Evolutionary conservation across 1,140 invertebrate species (phyloP), one percentile per base, ranked within the genome.

Genomic region (Araneus ventricosus): DNA sequence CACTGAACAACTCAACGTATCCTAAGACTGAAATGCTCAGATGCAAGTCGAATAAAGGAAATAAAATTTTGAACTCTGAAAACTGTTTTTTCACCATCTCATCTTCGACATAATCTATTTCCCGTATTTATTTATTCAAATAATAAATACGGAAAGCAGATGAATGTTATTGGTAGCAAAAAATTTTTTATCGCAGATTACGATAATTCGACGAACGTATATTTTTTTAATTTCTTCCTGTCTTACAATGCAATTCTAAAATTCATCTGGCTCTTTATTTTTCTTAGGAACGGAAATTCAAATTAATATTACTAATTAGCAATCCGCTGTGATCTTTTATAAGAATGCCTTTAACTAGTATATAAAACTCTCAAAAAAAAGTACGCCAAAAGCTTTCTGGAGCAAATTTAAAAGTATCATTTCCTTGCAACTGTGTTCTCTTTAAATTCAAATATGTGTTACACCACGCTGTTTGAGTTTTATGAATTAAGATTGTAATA

Each of bases 231-330:
- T 14, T 14, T 0, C 0, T 30, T 34, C 14, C 70, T n/a, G n/a
- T n/a, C n/a, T 27, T 63, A 20, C 59, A n/a, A 20, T 4, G 27
- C 14, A 37, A 79, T 37, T 27, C 20, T 79, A 17, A 37, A 79
- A 27, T 20, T 63, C 59, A 3, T 4, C 24, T 8, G 20, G n/a
- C n/a, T 45, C 34, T 34, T 79, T 20, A 17, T 70, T 79, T 79
- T 79, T 34, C 1, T 34, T 8, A 34, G 10, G 4, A 5, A 34
- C 4, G 27, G 1, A 79, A 30, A 79, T 6, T 0, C 34, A 79
- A 20, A 79, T 30, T 79, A 79, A 79, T 79, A 27, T 79, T 37
- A 8, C 70, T 79, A 79, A 79, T 79, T 79, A 79, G 70, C 8
- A 10, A 79, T 79, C 70, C 45, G 27, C 4, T 27, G 70, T 14